Evolutionary conservation across 2,113 vertebrate species (phyloP), one percentile per base, ranked within the genome.

Genomic region (Pantherophis guttatus): DNA sequence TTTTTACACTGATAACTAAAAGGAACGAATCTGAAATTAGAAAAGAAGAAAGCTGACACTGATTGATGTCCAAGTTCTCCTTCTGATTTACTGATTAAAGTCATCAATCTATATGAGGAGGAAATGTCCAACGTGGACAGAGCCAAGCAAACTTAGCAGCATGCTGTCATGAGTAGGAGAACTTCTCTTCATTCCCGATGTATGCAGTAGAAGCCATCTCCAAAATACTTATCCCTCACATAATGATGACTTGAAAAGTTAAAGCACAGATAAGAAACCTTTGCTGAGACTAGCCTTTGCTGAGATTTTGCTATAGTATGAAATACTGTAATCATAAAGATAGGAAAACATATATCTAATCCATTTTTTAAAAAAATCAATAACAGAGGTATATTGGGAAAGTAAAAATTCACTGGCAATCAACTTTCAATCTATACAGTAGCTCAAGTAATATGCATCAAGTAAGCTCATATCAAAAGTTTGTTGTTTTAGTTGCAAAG

Each of bases 71-170:
- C 98, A 97, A 98, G 98, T 97, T 97, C 98, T 98, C 96, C 98
- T 98, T 98, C 98, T 99, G 99, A 99, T 99, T 99, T 86, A 98
- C 98, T 99, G 99, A 99, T 99, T 99, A 99, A 99, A 98, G 98
- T 98, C 99, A 99, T 99, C 99, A 99, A 99, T 99, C 98, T 99
- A 98, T 98, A 99, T 99, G 98, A 97, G 98, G 97, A 98, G 96
- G 96, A 98, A 96, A 95, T 97, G 98, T 99, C 98, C 98, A 94
- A 98, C 98, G 98, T 98, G 99, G 99, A 99, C 98, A 98, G 98
- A 98, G 98, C 98, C 99, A 99, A 98, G 98, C 98, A 99, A 98
- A 98, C 98, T 98, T 98, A 99, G 98, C 98, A 23, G 98, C 98
- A 97, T 95, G 97, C 97, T 98, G 98, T 98, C 99, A 98, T 98